These are phyloP conservation scores for Melieria omissa DNA, from an alignment of 2,888 invertebrate genomes.

Conservation along the genomic window DNA sequence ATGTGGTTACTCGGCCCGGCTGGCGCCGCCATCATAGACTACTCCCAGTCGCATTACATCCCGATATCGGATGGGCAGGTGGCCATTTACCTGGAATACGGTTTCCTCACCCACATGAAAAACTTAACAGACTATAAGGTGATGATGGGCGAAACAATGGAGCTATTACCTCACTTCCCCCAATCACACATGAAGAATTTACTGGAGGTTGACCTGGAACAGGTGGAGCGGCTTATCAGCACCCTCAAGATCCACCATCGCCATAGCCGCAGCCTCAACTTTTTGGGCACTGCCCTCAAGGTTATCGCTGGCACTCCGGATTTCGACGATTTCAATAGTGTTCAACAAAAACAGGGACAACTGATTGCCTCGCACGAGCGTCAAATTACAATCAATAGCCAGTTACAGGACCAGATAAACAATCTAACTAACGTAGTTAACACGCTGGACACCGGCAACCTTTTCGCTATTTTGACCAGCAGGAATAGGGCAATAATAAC, in stretches of 20 bases:
- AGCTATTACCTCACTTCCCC: background rate
- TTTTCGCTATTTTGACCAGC: too few species aligned
- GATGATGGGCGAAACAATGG: background rate
- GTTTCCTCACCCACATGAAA: too few species aligned
- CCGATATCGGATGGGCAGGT: background rate
- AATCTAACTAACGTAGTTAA: constrained; percentile 24
- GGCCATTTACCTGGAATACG: background rate
- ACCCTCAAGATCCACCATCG: constrained; percentile 24
- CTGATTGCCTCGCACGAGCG: constrained; percentile 12
- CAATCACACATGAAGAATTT: background rate
- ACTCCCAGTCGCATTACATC: constrained; percentile 11
- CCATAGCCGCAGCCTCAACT: constrained; percentile 8
- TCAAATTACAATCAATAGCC: constrained; percentile 21
- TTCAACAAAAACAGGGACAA: too few species aligned
- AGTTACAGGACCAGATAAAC: constrained; percentile 21
- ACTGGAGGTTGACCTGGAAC: background rate
- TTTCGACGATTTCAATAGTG: background rate
- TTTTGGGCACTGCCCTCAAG: constrained; percentile 7
- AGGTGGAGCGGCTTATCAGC: background rate
- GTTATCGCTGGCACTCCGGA: constrained; percentile 29
- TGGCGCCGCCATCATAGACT: background rate
- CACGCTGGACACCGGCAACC: too few species aligned
- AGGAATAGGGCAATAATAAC: too few species aligned
- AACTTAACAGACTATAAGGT: background rate
- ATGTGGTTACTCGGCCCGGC: too few species aligned